Evolutionary conservation across 2,113 vertebrate genomes (phyloP), one percentile per base, ranked within the genome.

Genomic region (Platysteira castanea): DNA sequence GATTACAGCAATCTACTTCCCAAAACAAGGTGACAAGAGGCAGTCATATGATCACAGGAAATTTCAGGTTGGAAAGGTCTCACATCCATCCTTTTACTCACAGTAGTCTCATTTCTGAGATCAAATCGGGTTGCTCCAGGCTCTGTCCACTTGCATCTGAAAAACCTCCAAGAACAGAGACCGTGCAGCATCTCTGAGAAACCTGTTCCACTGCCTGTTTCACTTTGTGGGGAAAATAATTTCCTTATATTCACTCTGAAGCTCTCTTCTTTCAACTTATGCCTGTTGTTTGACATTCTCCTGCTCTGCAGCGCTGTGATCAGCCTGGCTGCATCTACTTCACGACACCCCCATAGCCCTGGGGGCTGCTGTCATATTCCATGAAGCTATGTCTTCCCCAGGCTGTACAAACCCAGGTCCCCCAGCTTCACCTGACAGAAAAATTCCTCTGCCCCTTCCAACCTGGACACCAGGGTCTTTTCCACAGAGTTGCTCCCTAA

Each of bases 1-100:
- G 6, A 50, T 54, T 68, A 42, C 15, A 54, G 23, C 18, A 27
- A 13, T 54, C 26, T 8, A 3, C 44, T 65, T 21, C 12, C 39
- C 11, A 44, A 37, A 28, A 59, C 3, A 33, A 64, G 17, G 44
- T 0, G 0, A 4, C 47, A 79, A 15, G 13, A 57, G 13, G 15
- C 31, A 44, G 50, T 42, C 21, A 41, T 21, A 52, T 5, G 3
- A 61, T 52, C 41, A 79, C 37, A 67, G 31, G 37, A 5, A 49
- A 52, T 82, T 90, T 69, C 6, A 22, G 39, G 14, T 31, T 59
- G 35, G 35, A 61, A 91, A 57, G 7, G 13, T 71, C 61, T 52
- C 9, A 13, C 0, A 0, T 64, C 41, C 30, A 64, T n/a, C 22
- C 24, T 75, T 19, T 44, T 56, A 42, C 20, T 93, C 23, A 69